Base-by-base conservation (phyloP, 2,797 vertebrate species). In the Typhlichthys eigenmanni region DNA sequence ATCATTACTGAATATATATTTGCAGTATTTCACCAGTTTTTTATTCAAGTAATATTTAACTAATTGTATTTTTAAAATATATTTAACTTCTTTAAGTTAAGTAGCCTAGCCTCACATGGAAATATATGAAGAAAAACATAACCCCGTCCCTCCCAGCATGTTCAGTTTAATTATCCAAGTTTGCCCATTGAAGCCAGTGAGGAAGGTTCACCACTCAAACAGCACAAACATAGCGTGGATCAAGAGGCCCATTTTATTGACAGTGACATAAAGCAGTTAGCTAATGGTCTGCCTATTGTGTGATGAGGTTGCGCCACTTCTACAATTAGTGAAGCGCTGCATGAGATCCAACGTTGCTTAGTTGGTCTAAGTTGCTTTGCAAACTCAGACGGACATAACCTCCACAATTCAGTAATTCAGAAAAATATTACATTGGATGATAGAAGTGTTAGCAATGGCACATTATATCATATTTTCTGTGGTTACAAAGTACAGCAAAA, bases 191-290 rank as follows among this genome's bases (percentile, higher is more conserved):
- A 68, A 77, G 64, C 49, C 66, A 43, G 38, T 10, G 2, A 12
- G 34, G 58, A 55, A 55, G 19, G 45, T 58, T 58, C 55, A n/a
- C 53, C 58, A 54, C 58, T n/a, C 55, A 54, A 14, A 63, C 66
- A 53, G 72, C 47, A 46, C 45, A 54, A 60, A 60, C 17, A 0
- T 55, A 60, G 6, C 48, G 2, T 5, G 69, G 57, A 58, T 76
- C 75, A 71, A 9, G 11, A 38, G 73, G 55, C 64, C 38, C 56
- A 52, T 68, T 80, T 83, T 82, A 88, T 81, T 75, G 82, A 67
- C 52, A 60, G 72, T 75, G 86, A 84, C 82, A 86, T 69, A 73
- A 68, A 63, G 63, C 72, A 58, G 81, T 87, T 84, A 54, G 75
- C 75, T 79, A 73, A 79, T 78, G 78, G 73, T 70, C 66, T n/a